Conservation (phyloP, 2,797 vertebrate genomes). For the Halcyon leucocephala region DNA sequence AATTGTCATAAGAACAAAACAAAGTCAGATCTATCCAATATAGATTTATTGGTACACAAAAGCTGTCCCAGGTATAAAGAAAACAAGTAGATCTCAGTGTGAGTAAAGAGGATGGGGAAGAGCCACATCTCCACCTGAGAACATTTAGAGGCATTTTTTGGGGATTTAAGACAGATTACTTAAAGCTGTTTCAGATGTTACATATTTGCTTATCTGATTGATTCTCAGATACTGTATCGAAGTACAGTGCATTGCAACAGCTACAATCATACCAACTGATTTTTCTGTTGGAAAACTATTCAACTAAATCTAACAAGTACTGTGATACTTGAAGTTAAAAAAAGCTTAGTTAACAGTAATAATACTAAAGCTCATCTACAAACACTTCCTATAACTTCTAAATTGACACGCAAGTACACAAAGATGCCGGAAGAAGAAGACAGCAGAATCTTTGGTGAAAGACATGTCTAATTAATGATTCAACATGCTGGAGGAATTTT, state of each 20-base stretch:
- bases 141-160: background rate
- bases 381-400: background rate
- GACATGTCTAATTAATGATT: background rate
- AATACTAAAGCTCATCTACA: background rate
- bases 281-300: no score
- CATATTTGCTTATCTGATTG: background rate
- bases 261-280: background rate
- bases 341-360: background rate
- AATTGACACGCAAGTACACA: background rate
- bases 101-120: background rate
- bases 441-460: background rate
- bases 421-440: background rate
- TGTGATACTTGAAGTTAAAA: background rate
- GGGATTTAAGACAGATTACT: background rate
- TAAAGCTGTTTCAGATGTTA: background rate
- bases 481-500: background rate
- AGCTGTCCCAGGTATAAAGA: background rate
- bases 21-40: background rate
- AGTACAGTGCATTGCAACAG: background rate
- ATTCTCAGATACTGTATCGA: background rate
- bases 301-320: background rate
- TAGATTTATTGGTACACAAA: background rate
- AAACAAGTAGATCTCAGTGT: background rate
- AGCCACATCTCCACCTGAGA: background rate
- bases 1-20: background rate